phyloP scores from a whole-genome alignment of 1,140 invertebrate genomes.

The Cyclina sinensis region DNA sequence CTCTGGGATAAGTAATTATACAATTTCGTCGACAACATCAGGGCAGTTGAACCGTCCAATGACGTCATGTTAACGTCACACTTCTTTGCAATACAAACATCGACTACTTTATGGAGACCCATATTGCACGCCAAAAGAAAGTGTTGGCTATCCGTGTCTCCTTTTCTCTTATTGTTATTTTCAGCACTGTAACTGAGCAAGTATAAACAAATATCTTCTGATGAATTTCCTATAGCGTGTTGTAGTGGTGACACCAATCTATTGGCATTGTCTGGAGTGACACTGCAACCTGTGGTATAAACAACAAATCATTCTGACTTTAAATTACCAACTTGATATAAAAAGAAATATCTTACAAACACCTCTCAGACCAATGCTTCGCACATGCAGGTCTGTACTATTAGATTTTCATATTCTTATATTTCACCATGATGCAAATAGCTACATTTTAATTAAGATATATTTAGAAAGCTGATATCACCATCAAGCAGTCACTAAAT shows the following conservation, averaged over 20 bases:
- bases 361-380: too few relatives aligned
- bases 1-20: not conserved
- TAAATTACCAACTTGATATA: too few relatives aligned
- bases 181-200: slow-evolving; percentile 15
- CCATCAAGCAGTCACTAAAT: too few relatives aligned
- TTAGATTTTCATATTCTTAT: too few relatives aligned
- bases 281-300: not conserved
- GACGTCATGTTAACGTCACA: not conserved
- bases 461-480: too few relatives aligned
- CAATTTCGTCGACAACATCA: not conserved
- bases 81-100: not conserved
- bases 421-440: too few relatives aligned
- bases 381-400: too few relatives aligned
- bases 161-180: slow-evolving; percentile 1
- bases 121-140: slow-evolving; percentile 5
- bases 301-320: too few relatives aligned
- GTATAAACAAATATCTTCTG: slow-evolving; percentile 21
- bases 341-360: too few relatives aligned
- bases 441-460: too few relatives aligned
- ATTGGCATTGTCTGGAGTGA: not conserved
- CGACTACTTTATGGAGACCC: slow-evolving; percentile 5
- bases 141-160: not conserved
- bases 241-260: not conserved
- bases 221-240: not conserved
- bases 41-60: not conserved